Conservation (phyloP, 1,140 invertebrate genomes). For the Ruditapes philippinarum region DNA sequence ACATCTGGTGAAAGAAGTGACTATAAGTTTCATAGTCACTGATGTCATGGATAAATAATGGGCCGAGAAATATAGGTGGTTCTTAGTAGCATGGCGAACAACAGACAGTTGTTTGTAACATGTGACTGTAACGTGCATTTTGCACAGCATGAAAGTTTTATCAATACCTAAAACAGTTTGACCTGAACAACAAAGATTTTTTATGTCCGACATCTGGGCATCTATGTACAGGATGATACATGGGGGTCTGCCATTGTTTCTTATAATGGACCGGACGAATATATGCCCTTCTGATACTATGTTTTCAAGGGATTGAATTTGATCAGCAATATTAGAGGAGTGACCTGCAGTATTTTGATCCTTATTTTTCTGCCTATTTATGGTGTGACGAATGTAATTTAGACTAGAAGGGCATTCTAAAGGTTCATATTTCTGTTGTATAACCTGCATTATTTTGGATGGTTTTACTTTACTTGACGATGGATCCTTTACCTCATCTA, state of each 20-base stretch:
- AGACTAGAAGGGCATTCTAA: not conserved
- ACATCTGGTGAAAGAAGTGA: slow-evolving; percentile 16
- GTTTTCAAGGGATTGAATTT: slow-evolving; percentile 5
- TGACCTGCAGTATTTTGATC: not conserved
- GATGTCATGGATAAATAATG: slow-evolving; percentile 13
- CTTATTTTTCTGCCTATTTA: not conserved
- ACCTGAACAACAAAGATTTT: slow-evolving; percentile 21
- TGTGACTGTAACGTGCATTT: slow-evolving; percentile 46
- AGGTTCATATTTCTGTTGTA: not conserved
- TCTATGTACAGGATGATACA: slow-evolving; percentile 35
- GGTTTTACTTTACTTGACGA: slow-evolving; percentile 32
- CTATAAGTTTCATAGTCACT: slow-evolving; percentile 25
- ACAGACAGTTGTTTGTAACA: too few relatives aligned
- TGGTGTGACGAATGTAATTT: not conserved
- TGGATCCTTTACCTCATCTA: slow-evolving; percentile 36
- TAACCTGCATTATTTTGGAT: slow-evolving; percentile 2
- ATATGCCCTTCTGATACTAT: not conserved
- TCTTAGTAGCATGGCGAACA: too few relatives aligned
- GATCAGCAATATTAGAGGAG: not conserved
- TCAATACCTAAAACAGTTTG: slow-evolving; percentile 30
- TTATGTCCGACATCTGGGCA: slow-evolving; percentile 22
- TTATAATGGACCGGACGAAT: slow-evolving; percentile 28
- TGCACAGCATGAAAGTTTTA: slow-evolving; percentile 23
- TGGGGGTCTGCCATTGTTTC: not conserved
- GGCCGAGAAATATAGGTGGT: not conserved